Conservation (phyloP, 2,797 vertebrate species). For the Malurus splendens region DNA sequence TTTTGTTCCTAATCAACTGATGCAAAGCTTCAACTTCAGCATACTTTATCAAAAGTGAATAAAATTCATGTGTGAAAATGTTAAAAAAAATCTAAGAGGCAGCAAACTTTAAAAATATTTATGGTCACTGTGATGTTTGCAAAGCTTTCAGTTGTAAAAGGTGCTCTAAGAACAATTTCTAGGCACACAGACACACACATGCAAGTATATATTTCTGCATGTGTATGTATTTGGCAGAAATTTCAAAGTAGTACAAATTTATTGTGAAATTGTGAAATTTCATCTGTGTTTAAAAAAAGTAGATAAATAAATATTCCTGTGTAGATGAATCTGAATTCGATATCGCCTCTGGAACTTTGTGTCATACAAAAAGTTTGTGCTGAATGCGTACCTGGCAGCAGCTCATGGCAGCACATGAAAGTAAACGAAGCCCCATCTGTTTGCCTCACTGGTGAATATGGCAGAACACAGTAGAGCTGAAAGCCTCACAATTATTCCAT, state of each 20-base stretch:
- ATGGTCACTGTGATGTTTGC: not conserved
- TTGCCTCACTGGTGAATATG: not conserved
- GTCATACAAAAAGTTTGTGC: not conserved
- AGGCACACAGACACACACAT: fast-evolving
- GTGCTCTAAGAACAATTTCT: not conserved
- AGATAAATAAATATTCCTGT: not conserved
- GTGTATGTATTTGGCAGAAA: not conserved
- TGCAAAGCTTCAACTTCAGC: not conserved
- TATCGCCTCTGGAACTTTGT: not conserved
- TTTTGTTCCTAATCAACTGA: not conserved
- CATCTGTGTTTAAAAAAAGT: not conserved
- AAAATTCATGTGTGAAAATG: not conserved
- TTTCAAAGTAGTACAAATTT: not conserved
- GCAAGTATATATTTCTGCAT: not conserved
- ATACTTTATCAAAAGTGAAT: not conserved
- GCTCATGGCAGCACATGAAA: not conserved
- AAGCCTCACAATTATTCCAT: not conserved
- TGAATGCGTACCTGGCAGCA: not conserved
- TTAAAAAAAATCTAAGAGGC: not conserved
- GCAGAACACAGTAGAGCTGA: not conserved
- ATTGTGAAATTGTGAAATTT: not conserved
- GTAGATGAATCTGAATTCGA: not conserved
- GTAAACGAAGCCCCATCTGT: not conserved
- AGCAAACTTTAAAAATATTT: not conserved
- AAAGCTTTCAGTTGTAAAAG: not conserved